Base-by-base conservation (phyloP, 2,888 invertebrate species). In the Polylopha cassiicola region DNA sequence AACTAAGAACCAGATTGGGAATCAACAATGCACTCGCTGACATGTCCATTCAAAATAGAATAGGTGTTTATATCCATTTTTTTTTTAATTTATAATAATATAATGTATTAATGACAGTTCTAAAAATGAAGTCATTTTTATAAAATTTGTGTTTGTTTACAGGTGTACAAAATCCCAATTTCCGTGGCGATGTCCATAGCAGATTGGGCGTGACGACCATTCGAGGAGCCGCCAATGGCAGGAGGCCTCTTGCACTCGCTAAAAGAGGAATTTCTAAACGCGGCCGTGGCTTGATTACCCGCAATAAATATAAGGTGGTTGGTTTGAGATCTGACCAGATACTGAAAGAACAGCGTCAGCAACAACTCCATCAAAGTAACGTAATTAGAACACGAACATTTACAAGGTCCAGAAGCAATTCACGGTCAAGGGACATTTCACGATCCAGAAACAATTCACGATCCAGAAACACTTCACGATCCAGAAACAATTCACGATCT, bases 251-350 rank as follows among this genome's bases (percentile, higher is more conserved):
- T 31, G 82, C 81, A 7, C 63, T 81, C 26, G 72, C 74, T 2
- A 84, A 82, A 50, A 61, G 82, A 47, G 85, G 85, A 28, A 79
- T 85, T 37, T 65, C 80, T 4, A 85, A 85, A 57, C 64, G 82
- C 21, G 84, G 81, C n/a, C 47, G 77, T 51, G 81, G 80, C 11
- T 51, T 78, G 15, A 58, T 52, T 13, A 81, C 79, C 28, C 65
- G 65, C 37, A 80, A 78, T 44, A 73, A 67, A 57, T 82, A 71
- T 38, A 82, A 78, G 50, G 62, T 65, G 47, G 66, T 84, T 2
- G 86, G 86, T 16, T 58, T 86, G 29, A 66, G 86, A 59, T 86
- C 86, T 38, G 86, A 86, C 53, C 78, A 78, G 54, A 86, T 86
- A 28, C 50, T 85, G 3, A 69, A 72, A 47, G 73, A 82, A 38